Evolutionary conservation across 2,888 invertebrate species (phyloP).

Genomic region (Synanthedon vespiformis): DNA sequence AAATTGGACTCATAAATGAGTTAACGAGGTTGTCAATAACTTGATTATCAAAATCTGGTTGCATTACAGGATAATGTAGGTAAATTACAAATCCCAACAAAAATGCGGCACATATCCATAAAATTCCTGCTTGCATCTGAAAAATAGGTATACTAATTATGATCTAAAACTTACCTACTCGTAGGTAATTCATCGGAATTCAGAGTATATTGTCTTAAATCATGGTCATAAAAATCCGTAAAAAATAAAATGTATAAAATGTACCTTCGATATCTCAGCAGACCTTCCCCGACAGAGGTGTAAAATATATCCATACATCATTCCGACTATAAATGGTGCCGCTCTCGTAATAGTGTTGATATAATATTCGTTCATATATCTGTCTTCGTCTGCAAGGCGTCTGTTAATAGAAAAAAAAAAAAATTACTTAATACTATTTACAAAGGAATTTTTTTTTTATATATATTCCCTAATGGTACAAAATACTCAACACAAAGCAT

Average conservation of each 20-base stretch:
- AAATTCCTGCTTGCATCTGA: conserved; percentile 15
- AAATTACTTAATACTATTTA: no score
- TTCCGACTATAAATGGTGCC: conserved; percentile 42
- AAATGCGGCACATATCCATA: conserved; percentile 18
- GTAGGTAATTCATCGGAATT: no score
- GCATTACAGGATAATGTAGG: conserved; percentile 24
- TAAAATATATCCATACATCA: conserved; percentile 40
- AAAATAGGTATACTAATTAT: conserved; percentile 4
- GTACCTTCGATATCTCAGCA: conserved; percentile 22
- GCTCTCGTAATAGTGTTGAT: conserved; percentile 33
- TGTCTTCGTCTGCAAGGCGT: conserved; percentile 9
- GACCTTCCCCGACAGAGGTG: conserved; percentile 22
- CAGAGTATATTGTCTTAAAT: no score
- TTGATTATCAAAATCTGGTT: conserved; percentile 35
- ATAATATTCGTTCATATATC: conserved; percentile 26
- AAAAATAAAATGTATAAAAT: neutral
- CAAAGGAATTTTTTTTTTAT: no score
- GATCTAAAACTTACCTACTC: no score
- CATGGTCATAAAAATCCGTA: no score
- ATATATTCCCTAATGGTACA: no score
- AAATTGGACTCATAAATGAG: conserved; percentile 44
- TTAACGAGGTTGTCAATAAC: conserved; percentile 34
- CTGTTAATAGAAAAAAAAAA: neutral
- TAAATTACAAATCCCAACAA: conserved; percentile 16
- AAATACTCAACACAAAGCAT: no score